Base-by-base conservation (phyloP, 2,888 invertebrate genomes). In the Fabriciana adippe region DNA sequence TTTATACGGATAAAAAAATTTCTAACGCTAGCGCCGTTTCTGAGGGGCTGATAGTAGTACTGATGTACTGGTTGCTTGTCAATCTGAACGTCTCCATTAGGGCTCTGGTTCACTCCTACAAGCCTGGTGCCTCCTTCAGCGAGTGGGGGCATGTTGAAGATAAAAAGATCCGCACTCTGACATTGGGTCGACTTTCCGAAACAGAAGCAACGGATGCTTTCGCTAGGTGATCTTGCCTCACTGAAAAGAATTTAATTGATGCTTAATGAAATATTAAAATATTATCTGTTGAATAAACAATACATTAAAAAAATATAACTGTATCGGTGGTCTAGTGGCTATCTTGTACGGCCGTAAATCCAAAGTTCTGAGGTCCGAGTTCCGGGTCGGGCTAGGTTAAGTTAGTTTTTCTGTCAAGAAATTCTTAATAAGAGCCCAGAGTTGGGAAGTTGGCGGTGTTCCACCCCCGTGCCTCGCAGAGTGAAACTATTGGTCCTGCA, bases 161-260 rank as follows among this genome's bases (percentile, higher is more conserved):
- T 95, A 85, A 95, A 97, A 16, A 97, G 92, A 79, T 97, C 96
- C 0, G 98, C 97, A 81, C 98, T 98, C 76, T 94, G 94, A 82
- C 99, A 99, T 65, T 95, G 94, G 50, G 94, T 94, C 0, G 97
- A 95, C 65, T 96, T 95, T 1, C 99, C 99, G 85, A 99, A 99
- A 85, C 99, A 99, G 96, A 98, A 99, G 87, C 99, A 99, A 61
- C 95, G 94, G 68, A 99, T 95, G 85, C 99, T 99, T 59, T 99
- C 98, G 0, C 94, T 94, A 0, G 93, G 89, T 0, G 93, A 92
- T 16, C 94, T 93, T 0, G 97, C 97, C 71, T 94, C 94, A 64
- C 93, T 93, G 78, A 61, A 77, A 74, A 63, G 21, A 47, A 66
- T 21, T 14, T 35, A 6, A 35, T 31, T 35, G 35, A 5, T 35